Base-by-base conservation (phyloP, 2,113 vertebrate species). In the Lagopus leucura region DNA sequence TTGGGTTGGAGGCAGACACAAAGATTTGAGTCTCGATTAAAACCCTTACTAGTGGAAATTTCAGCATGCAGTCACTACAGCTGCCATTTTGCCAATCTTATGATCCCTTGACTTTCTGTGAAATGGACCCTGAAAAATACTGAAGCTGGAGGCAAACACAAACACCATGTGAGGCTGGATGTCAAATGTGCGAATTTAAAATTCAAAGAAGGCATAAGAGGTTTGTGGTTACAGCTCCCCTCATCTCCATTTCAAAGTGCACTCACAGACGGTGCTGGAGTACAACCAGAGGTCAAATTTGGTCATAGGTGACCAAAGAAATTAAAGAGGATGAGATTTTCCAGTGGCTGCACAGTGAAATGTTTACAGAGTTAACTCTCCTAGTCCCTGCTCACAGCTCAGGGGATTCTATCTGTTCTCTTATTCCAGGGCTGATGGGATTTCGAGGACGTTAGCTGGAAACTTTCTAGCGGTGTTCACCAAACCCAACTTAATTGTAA, bases 291-390 rank as follows among this genome's bases (percentile, higher is more conserved):
- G 80, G 84, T 67, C 79, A 74, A 34, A 80, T 25, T 19, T 61
- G 45, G 45, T 73, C 52, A 42, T 1, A 86, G 45, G 75, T 91
- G 88, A 85, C 60, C 52, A 32, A 43, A 58, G 36, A 69, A 60
- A 83, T 80, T 43, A 78, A 80, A 85, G 36, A 78, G 20, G 58
- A 60, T 24, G 69, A 71, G 61, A 32, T 80, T 91, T 95, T 91
- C 85, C 70, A 83, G 65, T 54, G 73, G 80, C 76, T 92, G 89
- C 88, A 50, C 71, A 87, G 50, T 28, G 36, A 47, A 72, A 72
- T 81, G 48, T 71, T 48, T 67, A 47, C 47, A 42, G 65, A 71
- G 40, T 76, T 47, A 54, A n/a, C 61, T 50, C 76, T 20, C 43
- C 42, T 1, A 2, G 63, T 82, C 66, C 54, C 54, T 61, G 1